Conservation (phyloP, 2,888 invertebrate genomes). For the Cabera pusaria region DNA sequence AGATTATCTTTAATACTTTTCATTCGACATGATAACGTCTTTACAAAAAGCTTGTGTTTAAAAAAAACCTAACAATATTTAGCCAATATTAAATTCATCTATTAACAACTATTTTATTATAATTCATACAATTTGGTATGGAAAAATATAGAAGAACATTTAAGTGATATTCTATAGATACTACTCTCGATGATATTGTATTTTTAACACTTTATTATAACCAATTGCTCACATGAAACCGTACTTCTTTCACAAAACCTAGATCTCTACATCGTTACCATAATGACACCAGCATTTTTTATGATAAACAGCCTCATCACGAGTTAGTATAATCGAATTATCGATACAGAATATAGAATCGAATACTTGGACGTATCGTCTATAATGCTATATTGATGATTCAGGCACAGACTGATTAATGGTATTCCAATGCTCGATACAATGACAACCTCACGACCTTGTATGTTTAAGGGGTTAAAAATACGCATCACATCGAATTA, state of each 20-base stretch:
- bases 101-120: no score
- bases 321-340: constrained; percentile 74
- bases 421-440: constrained; percentile 69
- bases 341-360: constrained; percentile 76
- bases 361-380: constrained; percentile 76
- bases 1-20: no score
- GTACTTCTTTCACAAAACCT: constrained; percentile 5
- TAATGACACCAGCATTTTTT: constrained; percentile 60
- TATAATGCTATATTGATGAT: constrained; percentile 81
- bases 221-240: not conserved
- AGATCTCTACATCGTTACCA: constrained; percentile 32
- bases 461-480: constrained; percentile 46
- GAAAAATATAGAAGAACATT: no score
- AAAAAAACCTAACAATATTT: no score
- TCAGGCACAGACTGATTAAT: constrained; percentile 81
- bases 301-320: constrained; percentile 69
- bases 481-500: constrained; percentile 13
- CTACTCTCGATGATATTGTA: no score
- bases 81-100: no score
- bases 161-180: no score
- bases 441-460: constrained; percentile 61
- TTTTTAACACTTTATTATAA: no score
- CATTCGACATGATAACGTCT: no score
- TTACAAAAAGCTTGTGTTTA: no score
- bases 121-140: no score